These are phyloP conservation scores for Diadema setosum DNA, from an alignment of 35 echinoderm and acorn worm species.

Conservation along the genomic window DNA sequence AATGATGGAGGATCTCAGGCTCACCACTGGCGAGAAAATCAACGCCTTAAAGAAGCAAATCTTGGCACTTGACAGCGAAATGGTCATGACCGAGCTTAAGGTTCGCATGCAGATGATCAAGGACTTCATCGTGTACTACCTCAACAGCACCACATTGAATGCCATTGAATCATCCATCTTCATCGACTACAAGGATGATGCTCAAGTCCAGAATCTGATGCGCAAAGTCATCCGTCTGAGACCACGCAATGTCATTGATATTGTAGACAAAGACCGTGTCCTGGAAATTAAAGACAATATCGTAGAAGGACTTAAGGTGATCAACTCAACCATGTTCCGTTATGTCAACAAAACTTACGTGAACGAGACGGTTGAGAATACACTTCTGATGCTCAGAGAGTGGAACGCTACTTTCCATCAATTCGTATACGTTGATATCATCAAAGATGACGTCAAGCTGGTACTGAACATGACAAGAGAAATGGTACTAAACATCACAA, in stretches of 20 bases:
- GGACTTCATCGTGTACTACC: conserved; percentile 27
- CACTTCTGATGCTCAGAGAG: conserved; percentile 4
- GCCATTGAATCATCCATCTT: neutral
- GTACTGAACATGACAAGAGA: conserved; percentile 11
- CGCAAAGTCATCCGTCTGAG: neutral
- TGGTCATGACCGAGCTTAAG: conserved; percentile 12
- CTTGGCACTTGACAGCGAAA: neutral
- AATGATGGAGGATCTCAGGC: neutral
- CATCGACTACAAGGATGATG: conserved; percentile 1
- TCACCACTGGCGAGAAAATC: neutral
- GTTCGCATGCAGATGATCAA: neutral
- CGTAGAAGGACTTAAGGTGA: conserved; percentile 37
- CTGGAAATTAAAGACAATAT: conserved; percentile 15
- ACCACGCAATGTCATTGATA: conserved; percentile 6
- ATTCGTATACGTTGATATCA: conserved; percentile 21
- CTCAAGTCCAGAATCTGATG: neutral
- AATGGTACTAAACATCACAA: neutral
- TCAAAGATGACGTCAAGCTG: conserved; percentile 4
- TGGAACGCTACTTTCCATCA: conserved; percentile 51
- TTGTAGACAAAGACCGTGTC: neutral
- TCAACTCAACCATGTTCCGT: conserved; percentile 32
- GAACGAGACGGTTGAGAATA: conserved; percentile 24
- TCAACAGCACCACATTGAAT: conserved; percentile 15
- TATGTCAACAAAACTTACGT: neutral
- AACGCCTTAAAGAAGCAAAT: neutral